Percentiles rank a stretch among this genome's conserved stretches.
These are phyloP conservation scores for Odontophorus gujanensis DNA, from an alignment of 2,113 vertebrate species.

Conservation along the genomic window DNA sequence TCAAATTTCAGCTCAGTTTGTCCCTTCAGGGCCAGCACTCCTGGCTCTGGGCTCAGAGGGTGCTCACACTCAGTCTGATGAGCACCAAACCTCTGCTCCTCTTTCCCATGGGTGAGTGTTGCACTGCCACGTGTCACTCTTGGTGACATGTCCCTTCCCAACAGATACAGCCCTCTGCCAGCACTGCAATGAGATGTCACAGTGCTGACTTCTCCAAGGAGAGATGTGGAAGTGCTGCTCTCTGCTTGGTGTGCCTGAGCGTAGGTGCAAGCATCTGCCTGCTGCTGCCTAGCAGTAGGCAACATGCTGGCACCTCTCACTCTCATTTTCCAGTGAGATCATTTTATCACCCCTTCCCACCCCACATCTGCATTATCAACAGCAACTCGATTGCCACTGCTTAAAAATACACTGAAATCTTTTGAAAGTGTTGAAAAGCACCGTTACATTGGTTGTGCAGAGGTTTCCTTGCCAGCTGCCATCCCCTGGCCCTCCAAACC, in stretches of 20 bases:
- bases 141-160: constrained; percentile 34
- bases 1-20: not conserved
- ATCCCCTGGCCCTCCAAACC: not conserved
- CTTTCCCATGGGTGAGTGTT: not conserved
- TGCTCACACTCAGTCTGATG: not conserved
- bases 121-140: not conserved
- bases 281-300: not conserved
- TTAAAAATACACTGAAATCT: not conserved
- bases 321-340: constrained; percentile 13
- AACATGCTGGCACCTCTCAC: constrained; percentile 48
- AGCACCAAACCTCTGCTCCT: not conserved
- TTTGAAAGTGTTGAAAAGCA: constrained; percentile 23
- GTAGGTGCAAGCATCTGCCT: not conserved
- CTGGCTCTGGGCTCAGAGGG: not conserved
- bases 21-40: not conserved
- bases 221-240: not conserved
- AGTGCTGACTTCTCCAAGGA: not conserved
- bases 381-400: constrained; percentile 15
- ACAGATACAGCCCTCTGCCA: not conserved
- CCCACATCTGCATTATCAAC: not conserved
- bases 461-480: not conserved
- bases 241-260: not conserved
- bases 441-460: not conserved
- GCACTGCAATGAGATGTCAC: not conserved
- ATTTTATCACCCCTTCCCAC: constrained; percentile 30